Evolutionary conservation across 1,140 invertebrate genomes (phyloP).

Genomic region (Drosophila leontia): DNA sequence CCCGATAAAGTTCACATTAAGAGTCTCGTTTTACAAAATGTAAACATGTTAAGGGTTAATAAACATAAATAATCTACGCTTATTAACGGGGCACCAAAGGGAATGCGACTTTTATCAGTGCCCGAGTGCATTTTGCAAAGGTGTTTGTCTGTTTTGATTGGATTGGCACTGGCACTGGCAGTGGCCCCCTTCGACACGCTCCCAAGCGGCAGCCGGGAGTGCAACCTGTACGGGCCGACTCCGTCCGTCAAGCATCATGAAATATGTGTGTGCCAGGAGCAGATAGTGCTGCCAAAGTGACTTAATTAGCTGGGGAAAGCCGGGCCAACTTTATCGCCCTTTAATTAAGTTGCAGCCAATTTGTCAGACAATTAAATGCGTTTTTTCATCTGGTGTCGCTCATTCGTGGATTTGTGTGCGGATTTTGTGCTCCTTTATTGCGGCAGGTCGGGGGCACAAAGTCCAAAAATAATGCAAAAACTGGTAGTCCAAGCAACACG

Average conservation of each 20-base stretch:
- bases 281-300: constrained; percentile 70
- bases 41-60: constrained; percentile 85
- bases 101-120: constrained; percentile 60
- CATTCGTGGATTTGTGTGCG: neutral
- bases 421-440: constrained; percentile 34
- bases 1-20: constrained; percentile 85
- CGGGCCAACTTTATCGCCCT: constrained; percentile 62
- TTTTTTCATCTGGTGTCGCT: neutral
- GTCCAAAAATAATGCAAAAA: constrained; percentile 43
- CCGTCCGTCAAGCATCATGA: constrained; percentile 64
- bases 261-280: constrained; percentile 72
- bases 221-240: constrained; percentile 33
- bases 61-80: constrained; percentile 85
- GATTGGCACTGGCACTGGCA: neutral
- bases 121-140: constrained; percentile 80
- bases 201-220: constrained; percentile 36
- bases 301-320: constrained; percentile 68
- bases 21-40: constrained; percentile 85
- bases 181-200: constrained; percentile 33
- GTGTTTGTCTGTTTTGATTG: constrained; percentile 77
- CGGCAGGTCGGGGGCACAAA: constrained; percentile 61
- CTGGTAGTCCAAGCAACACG: constrained; percentile 49
- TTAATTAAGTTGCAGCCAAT: constrained; percentile 82
- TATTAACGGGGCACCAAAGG: constrained; percentile 73
- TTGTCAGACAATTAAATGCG: constrained; percentile 78